Base-by-base conservation (phyloP, 2,888 invertebrate species). In the Marasmarcha lunaedactyla region DNA sequence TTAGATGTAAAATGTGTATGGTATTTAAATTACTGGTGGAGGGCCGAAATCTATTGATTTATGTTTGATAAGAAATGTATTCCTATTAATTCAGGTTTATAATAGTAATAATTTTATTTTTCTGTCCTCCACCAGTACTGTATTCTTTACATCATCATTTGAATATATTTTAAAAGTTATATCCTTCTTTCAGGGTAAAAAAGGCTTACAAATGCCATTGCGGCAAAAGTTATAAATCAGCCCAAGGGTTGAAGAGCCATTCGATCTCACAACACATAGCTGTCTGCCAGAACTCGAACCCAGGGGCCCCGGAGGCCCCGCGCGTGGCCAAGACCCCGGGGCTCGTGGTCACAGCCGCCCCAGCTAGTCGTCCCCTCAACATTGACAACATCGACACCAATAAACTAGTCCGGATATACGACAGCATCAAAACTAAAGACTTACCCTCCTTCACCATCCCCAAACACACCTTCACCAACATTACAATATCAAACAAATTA, bases 181-280 rank as follows among this genome's bases (percentile, higher is more conserved):
- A n/a, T 7, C 10, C 10, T 11, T n/a, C 3, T 30, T 85, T 33
- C 81, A 92, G 92, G 81, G 86, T 91, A 64, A 89, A 88, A 69
- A 93, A 93, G 81, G 89, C 88, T 33, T 93, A 89, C 83, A 90
- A 90, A 68, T 94, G 93, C 71, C 89, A 89, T 64, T 94, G 94
- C 83, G 92, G 92, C 57, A 94, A 93, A 85, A 91, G 89, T 67
- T 94, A 94, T 84, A 92, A 91, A 78, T 92, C 92, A 47, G 86
- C 89, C 37, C 90, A 90, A 70, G 92, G 92, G 42, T 84, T 94
- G 57, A 91, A 90, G 63, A 89, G 87, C 57, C 93, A 94, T 67
- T 87, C 89, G 1, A 59, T 67, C 44, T 46, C 66, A 0, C 71
- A 73, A 38, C 77, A 76, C 52, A 59, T 67, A 14, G 60, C 52